Conservation (phyloP, 2,113 vertebrate species). For the Anarhynchus alexandrinus region DNA sequence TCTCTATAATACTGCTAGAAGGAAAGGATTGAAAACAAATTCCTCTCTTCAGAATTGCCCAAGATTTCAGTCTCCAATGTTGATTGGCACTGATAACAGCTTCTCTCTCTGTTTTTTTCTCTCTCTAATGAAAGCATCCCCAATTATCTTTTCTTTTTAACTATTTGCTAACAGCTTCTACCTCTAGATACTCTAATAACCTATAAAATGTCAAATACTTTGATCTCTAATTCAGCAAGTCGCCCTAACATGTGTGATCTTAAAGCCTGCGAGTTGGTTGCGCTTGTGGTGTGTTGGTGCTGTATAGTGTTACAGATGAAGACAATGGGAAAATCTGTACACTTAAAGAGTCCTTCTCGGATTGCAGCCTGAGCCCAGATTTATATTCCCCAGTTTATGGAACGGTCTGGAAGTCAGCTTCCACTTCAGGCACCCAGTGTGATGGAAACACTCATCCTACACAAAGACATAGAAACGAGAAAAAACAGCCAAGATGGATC, state of each 20-base stretch:
- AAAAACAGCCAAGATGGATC: background rate
- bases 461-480: background rate
- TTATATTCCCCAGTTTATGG: background rate
- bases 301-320: background rate
- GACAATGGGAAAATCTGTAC: background rate
- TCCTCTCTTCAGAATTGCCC: constrained; percentile 73
- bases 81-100: constrained; percentile 67
- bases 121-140: background rate
- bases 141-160: background rate
- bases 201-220: background rate
- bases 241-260: background rate
- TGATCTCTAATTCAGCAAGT: background rate
- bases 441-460: background rate
- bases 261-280: background rate
- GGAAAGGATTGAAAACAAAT: constrained; percentile 73
- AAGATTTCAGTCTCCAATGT: constrained; percentile 72
- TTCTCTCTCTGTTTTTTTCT: constrained; percentile 58
- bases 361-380: background rate
- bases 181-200: background rate
- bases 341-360: background rate
- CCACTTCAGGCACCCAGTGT: background rate
- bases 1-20: constrained; percentile 70
- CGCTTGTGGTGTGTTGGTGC: background rate
- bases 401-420: background rate
- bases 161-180: background rate